These are phyloP conservation scores for Synodontis membranacea DNA, from an alignment of 2,113 vertebrate species.

Conservation along the genomic window DNA sequence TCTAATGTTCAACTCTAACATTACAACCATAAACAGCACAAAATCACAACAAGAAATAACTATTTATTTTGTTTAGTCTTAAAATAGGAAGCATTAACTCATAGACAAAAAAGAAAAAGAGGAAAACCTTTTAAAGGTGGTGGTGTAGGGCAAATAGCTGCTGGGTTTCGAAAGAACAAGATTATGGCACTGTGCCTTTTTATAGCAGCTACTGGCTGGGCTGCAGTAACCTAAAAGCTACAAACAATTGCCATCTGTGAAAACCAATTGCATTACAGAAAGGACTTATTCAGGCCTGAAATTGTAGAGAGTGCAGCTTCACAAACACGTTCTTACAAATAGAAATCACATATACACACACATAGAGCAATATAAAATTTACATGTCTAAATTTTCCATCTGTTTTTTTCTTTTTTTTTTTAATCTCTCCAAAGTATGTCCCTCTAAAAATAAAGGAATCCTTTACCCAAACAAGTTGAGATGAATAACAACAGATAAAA, in stretches of 20 bases:
- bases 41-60: background rate
- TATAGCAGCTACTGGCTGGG: constrained; percentile 4
- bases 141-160: constrained; percentile 33
- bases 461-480: background rate
- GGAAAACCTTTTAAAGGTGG: background rate
- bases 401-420: background rate
- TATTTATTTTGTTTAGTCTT: background rate
- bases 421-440: background rate
- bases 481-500: background rate
- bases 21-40: background rate
- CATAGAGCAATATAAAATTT: background rate
- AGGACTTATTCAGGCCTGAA: background rate
- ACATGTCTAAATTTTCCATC: background rate
- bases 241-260: constrained; percentile 4
- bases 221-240: constrained; percentile 10
- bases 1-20: background rate
- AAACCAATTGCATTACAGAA: background rate
- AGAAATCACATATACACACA: constrained; percentile 1
- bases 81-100: background rate
- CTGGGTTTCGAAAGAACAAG: constrained; percentile 49
- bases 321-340: background rate
- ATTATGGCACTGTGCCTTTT: background rate
- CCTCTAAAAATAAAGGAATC: background rate
- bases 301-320: background rate
- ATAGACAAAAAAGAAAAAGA: background rate